Evolutionary conservation across 2,797 vertebrate species (phyloP).

Genomic region (Nannoperca australis): DNA sequence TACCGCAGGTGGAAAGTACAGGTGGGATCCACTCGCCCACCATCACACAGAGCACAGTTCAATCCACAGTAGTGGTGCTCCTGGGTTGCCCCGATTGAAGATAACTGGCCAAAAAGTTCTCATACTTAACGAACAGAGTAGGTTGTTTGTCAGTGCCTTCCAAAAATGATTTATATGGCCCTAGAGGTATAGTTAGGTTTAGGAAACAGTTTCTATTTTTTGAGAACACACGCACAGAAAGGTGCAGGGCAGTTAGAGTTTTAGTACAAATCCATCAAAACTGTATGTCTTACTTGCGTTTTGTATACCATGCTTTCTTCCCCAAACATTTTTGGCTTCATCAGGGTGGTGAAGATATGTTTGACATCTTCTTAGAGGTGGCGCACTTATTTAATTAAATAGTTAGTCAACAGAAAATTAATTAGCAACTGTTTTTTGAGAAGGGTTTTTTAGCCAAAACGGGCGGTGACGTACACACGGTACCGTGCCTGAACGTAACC

Average conservation of each 20-base stretch:
- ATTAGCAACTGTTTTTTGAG: background rate
- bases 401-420: background rate
- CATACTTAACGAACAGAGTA: constrained; percentile 2
- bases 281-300: background rate
- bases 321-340: background rate
- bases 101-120: constrained; percentile 1
- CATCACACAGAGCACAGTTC: background rate
- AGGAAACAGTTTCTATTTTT: constrained; percentile 10
- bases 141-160: constrained; percentile 21
- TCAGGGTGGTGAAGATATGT: background rate
- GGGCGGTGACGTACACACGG: background rate
- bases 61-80: background rate
- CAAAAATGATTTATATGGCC: constrained; percentile 33
- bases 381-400: too few species aligned
- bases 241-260: background rate
- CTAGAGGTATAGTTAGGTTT: constrained; percentile 25
- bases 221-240: background rate
- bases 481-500: background rate
- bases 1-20: background rate
- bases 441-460: background rate
- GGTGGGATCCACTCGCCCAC: background rate
- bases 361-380: background rate
- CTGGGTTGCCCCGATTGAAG: background rate
- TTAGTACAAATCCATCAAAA: constrained; percentile 10
- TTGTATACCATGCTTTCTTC: background rate